phyloP scores from a whole-genome alignment of 1,140 invertebrate species.

The Trinorchestia longiramus region DNA sequence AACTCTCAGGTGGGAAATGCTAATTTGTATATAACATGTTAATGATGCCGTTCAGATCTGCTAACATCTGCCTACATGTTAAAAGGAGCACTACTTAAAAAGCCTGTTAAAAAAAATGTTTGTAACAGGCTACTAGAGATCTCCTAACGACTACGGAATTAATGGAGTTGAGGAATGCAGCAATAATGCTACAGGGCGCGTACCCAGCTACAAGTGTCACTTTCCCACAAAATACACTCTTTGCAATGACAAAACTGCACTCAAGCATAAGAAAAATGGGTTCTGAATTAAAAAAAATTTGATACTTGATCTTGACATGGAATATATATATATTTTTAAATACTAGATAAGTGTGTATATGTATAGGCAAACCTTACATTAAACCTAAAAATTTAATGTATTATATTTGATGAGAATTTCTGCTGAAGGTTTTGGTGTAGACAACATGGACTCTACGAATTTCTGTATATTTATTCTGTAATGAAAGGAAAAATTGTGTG shows the following conservation, averaged over 20 bases:
- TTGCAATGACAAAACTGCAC: neutral
- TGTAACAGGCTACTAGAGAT: neutral
- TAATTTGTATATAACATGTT: too few species aligned
- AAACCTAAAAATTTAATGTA: neutral
- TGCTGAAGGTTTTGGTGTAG: neutral
- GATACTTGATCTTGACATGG: neutral
- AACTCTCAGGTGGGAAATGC: too few species aligned
- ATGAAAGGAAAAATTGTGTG: neutral
- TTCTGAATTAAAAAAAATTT: neutral
- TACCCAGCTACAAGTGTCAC: neutral
- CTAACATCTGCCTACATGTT: too few species aligned
- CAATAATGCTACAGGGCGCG: neutral
- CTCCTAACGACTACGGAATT: neutral
- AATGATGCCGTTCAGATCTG: too few species aligned
- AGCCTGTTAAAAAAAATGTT: too few species aligned
- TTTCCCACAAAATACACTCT: neutral
- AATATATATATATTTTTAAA: neutral
- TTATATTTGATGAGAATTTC: neutral
- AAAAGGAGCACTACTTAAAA: too few species aligned
- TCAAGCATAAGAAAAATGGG: neutral
- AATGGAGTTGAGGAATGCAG: neutral
- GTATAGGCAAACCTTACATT: neutral
- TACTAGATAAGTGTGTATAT: neutral
- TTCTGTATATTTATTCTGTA: neutral
- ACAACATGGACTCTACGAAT: neutral